These are phyloP conservation scores for Notiomystis cincta DNA, from an alignment of 2,113 vertebrate species.

Conservation along the genomic window DNA sequence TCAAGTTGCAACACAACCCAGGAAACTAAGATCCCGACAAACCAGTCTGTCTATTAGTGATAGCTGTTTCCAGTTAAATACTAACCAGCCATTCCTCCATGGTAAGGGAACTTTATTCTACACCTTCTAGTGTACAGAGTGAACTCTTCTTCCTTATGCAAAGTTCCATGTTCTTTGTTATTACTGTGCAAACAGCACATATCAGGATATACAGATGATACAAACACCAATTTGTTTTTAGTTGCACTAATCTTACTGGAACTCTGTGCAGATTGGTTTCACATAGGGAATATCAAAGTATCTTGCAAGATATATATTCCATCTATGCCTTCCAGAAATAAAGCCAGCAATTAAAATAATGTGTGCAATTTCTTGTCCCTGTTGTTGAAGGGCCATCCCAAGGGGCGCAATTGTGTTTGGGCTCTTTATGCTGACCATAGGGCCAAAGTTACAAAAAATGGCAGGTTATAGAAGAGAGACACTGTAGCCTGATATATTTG, in stretches of 20 bases:
- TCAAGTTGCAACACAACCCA: constrained; percentile 71
- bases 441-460: background rate
- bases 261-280: background rate
- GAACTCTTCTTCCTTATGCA: background rate
- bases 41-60: constrained; percentile 81
- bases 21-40: constrained; percentile 65
- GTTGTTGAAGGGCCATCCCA: background rate
- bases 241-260: background rate
- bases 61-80: constrained; percentile 82
- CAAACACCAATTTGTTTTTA: background rate
- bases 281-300: background rate
- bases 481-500: background rate
- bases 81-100: constrained; percentile 84
- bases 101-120: constrained; percentile 72
- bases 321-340: background rate
- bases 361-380: background rate
- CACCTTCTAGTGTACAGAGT: background rate
- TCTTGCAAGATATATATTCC: background rate
- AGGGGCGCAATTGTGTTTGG: background rate
- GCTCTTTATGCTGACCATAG: background rate
- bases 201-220: background rate
- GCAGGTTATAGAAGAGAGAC: background rate
- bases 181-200: background rate
- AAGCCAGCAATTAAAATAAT: background rate
- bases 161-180: background rate